Base-by-base conservation (phyloP, 2,113 vertebrate genomes). In the Urocolius indicus region DNA sequence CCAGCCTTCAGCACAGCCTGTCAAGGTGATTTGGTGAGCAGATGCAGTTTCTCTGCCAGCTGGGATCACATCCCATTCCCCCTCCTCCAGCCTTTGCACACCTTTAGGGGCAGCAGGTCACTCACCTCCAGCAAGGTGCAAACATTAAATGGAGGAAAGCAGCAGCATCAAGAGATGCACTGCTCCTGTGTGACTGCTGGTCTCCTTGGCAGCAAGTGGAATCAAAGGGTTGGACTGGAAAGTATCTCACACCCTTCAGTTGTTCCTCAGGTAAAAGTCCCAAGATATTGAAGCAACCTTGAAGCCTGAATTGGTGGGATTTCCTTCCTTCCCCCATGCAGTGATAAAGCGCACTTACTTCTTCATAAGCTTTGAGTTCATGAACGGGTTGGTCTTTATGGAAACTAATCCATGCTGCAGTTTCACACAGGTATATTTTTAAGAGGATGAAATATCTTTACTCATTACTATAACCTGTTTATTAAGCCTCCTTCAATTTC, bases 61-160 rank as follows among this genome's bases (percentile, higher is more conserved):
- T 10, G 38, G 59, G 36, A 68, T 48, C 13, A 36, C 0, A 0
- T 51, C 36, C 43, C 13, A 2, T 57, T 52, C 21, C 48, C 24
- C 13, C 21, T 13, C 2, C 59, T 67, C 43, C 7, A 8, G 34
- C 22, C 29, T 81, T 71, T 46, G 17, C 32, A 66, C 58, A 27
- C 57, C 7, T 55, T 24, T 10, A 27, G 2, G 9, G 34, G 12
- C 30, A 63, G 26, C 1, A 0, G 55, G 29, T 63, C 41, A 23
- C 63, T 61, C 36, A 43, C 30, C 48, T 62, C 24, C 71, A 52
- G 24, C 24, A 58, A 46, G 51, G 52, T 14, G 17, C 16, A 59
- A 88, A 48, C 14, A n/a, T 46, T 9, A 34, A 9, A 26, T 2
- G 13, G 38, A 36, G 57, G 43, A 71, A 72, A 76, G 27, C 72